Evolutionary conservation across 2,797 vertebrate genomes (phyloP).

Genomic region (Gobio occitaniae): DNA sequence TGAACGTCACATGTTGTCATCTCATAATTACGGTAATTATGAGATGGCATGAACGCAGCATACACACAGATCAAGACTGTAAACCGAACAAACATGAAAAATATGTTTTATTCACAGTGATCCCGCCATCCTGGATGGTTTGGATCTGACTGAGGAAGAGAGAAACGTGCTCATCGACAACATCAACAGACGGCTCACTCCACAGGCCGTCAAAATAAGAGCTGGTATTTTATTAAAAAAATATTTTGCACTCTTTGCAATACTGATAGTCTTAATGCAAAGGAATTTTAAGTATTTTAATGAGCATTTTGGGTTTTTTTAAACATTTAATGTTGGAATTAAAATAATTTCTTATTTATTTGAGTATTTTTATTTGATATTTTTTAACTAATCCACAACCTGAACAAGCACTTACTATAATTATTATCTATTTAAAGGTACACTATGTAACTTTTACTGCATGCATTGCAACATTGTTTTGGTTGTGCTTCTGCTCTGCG

Average conservation of each 20-base stretch:
- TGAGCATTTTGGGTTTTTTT: background rate
- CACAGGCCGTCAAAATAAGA: conserved; percentile 98
- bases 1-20: background rate
- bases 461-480: too few relatives aligned
- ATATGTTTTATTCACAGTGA: conserved; percentile 77
- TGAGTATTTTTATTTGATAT: background rate
- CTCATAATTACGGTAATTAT: background rate
- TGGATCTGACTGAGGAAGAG: conserved; percentile 95
- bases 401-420: background rate
- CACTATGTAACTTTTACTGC: too few relatives aligned
- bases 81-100: background rate
- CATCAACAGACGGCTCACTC: conserved; percentile 97
- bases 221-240: conserved; percentile 76
- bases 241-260: background rate
- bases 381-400: background rate
- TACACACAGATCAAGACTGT: background rate
- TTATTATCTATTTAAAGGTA: background rate
- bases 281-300: background rate
- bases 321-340: too few relatives aligned
- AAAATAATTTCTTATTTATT: background rate
- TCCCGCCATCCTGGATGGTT: conserved; percentile 90
- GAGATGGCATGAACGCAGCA: background rate
- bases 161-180: conserved; percentile 92
- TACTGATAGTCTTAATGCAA: too few relatives aligned
- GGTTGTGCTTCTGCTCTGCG: too few relatives aligned